Conservation (phyloP, 2,797 vertebrate species). For the Hypotaenidia philippensis region DNA sequence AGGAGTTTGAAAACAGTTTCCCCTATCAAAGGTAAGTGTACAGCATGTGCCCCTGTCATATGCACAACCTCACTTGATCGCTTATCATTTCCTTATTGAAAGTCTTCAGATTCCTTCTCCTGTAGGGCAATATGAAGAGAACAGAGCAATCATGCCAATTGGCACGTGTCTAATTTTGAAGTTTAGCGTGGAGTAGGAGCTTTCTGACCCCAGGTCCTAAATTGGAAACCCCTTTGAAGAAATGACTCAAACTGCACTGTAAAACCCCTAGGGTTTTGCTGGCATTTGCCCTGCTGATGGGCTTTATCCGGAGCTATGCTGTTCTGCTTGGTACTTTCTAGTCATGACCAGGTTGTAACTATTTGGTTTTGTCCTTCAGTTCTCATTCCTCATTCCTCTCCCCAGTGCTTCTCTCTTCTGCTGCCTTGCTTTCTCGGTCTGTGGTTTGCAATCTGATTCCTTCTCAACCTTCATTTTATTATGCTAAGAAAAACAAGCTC, state of each 20-base stretch:
- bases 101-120: not conserved
- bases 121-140: not conserved
- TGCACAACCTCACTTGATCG: not conserved
- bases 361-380: not conserved
- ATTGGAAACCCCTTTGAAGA: not conserved
- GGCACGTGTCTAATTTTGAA: not conserved
- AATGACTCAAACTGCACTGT: rapidly evolving
- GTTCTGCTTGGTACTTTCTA: not conserved
- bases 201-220: not conserved
- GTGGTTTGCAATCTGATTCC: not conserved
- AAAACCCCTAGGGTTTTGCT: not conserved
- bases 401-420: not conserved
- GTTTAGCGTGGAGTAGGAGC: not conserved
- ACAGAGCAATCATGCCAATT: not conserved
- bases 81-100: not conserved
- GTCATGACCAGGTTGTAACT: not conserved
- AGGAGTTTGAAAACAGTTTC: not conserved
- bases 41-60: not conserved
- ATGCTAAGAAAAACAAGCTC: not conserved
- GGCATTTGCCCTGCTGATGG: not conserved
- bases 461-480: not conserved
- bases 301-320: not conserved
- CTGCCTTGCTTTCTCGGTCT: not conserved
- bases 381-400: not conserved
- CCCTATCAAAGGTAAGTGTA: not conserved